These are phyloP conservation scores for Atta cephalotes DNA, from an alignment of 1,140 invertebrate species.

Conservation along the genomic window DNA sequence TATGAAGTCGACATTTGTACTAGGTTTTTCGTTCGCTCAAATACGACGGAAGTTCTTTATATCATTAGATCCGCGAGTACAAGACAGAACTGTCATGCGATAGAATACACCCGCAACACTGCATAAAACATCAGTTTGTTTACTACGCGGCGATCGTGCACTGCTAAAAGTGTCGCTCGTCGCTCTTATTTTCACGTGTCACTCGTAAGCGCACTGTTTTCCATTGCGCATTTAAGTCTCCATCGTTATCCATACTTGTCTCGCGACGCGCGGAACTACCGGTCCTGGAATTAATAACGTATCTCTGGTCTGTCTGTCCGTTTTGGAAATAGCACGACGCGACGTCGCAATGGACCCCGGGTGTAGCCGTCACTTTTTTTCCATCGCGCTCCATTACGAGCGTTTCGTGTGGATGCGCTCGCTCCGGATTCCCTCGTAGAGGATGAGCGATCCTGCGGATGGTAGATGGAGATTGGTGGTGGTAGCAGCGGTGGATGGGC, in stretches of 20 bases:
- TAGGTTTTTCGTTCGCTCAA: background rate
- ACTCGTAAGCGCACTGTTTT: conserved; percentile 8
- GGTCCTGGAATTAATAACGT: conserved; percentile 43
- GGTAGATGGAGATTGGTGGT: conserved; percentile 27
- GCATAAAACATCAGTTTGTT: conserved; percentile 59
- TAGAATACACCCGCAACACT: conserved; percentile 7
- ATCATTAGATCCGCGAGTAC: background rate
- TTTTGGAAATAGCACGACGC: conserved; percentile 21
- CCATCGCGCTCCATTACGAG: conserved; percentile 39
- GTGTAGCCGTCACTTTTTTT: conserved; percentile 55
- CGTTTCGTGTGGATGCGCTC: conserved; percentile 5
- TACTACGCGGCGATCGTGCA: conserved; percentile 31
- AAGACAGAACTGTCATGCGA: conserved; percentile 37
- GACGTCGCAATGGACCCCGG: conserved; percentile 32
- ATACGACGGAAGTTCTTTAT: conserved; percentile 12
- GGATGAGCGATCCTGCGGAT: conserved; percentile 29
- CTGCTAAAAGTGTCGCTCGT: conserved; percentile 36
- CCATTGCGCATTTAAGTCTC: conserved; percentile 41
- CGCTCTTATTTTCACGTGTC: conserved; percentile 55
- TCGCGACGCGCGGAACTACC: conserved; percentile 25
- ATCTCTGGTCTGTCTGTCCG: conserved; percentile 2
- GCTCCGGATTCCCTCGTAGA: background rate
- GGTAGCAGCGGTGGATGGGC: conserved; percentile 31
- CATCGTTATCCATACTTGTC: conserved; percentile 60
- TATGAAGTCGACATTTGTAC: conserved; percentile 12